Base-by-base conservation (phyloP, 2,888 invertebrate genomes). In the Agrochola circellaris region DNA sequence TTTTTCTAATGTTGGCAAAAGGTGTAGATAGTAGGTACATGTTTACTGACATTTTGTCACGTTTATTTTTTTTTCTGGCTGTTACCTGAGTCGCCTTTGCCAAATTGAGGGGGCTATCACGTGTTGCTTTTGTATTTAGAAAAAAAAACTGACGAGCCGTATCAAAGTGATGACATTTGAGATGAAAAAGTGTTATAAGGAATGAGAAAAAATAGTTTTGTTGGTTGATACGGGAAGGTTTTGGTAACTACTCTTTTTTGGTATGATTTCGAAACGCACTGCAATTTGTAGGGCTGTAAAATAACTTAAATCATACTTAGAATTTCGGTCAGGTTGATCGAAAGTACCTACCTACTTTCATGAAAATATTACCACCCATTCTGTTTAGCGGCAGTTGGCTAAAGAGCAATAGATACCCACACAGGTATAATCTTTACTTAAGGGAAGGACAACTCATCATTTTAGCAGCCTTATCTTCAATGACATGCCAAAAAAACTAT, bases 41-140 rank as follows among this genome's bases (percentile, higher is more conserved):
- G 96, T 96, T 96, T 96, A 95, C 95, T 92, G 95, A 95, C 96
- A 96, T 96, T 96, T 95, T 96, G 96, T 96, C 96, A 96, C 96
- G 96, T 96, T 93, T 93, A 89, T 92, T 93, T 95, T 95, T 77
- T 95, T 95, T 90, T 88, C 73, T 78, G 83, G 78, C 81, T 88
- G 92, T 94, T 96, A 96, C 95, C 96, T 96, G 96, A 93, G 94
- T 86, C 92, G 86, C 91, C 89, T 91, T 94, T 93, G 93, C 92
- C 89, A 95, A 94, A 94, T 94, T 92, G 94, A 94, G 92, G 95
- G 88, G 94, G 92, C 92, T 91, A 93, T 93, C 93, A 89, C 90
- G 90, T 89, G 88, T 92, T 86, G 88, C 90, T 83, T 90, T 93
- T 94, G 93, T 92, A 88, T 75, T 73, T 85, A 90, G 91, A 92